Base-by-base conservation (phyloP, 2,888 invertebrate genomes). In the Thereva nobilitata region DNA sequence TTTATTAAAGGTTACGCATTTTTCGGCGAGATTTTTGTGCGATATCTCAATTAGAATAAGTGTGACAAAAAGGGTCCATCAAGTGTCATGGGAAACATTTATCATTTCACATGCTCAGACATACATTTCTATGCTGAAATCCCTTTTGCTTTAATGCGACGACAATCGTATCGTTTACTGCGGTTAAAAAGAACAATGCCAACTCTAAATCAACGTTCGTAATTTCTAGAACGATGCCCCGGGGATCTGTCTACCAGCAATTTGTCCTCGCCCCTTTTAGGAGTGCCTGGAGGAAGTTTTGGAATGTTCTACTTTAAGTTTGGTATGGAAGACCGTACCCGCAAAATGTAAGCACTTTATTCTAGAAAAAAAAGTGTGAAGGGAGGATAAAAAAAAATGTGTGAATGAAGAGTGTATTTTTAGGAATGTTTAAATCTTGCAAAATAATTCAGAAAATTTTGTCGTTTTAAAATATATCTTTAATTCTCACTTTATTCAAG, bases 211-310 rank as follows among this genome's bases (percentile, higher is more conserved):
- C 73, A 73, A 71, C 70, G 72, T 71, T 72, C 72, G 73, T 73
- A 75, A 78, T 78, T 78, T 77, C 72, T 63, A 65, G 72, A 73
- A 78, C 76, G 71, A 72, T 74, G 76, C 78, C 72, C 78, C 47
- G 52, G 76, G 72, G 76, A 74, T 44, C 53, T 52, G 64, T 69
- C 65, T 65, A 54, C 55, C 61, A 65, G 55, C 67, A 59, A 69
- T 69, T 69, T 69, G 69, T 67, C 57, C 41, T 68, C 61, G 49
- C 9, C 45, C 37, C 45, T 47, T 4, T 45, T 35, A 37, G 35
- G 35, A n/a, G 7, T 35, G 34, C 47, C 23, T 23, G 23, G 23
- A 23, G 23, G 23, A 23, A 23, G 23, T 23, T 23, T 23, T 23
- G 23, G 23, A 23, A 23, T 23, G 23, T 23, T 23, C 23, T 23